Base-by-base conservation (phyloP, 1,140 invertebrate species). In the Eumeta japonica region DNA sequence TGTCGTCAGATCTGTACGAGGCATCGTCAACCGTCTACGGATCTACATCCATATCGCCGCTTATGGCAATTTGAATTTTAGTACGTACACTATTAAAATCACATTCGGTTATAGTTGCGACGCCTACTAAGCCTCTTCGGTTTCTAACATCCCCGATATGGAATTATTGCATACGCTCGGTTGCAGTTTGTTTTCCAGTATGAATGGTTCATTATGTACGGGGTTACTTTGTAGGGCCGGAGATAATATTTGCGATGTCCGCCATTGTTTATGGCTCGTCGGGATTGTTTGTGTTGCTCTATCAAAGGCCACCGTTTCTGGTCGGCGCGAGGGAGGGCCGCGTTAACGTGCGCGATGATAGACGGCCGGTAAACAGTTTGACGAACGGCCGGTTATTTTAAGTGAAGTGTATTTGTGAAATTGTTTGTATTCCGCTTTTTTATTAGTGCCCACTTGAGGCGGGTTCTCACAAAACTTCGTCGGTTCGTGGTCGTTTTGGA, bases 141-240 rank as follows among this genome's bases (percentile, higher is more conserved):
- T 13, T 41, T 47, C 48, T 50, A 46, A 34, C 35, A 31, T 27
- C 36, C 29, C 31, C 36, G 43, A 58, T 55, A 55, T 60, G 47
- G 63, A 70, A 74, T 74, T 74, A 74, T 74, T 74, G 67, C 66
- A 64, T 74, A 74, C 70, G 70, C 65, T 70, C 68, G 70, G 66
- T 61, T 57, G 70, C 58, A 70, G 60, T 67, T 62, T 74, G 70
- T 72, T 74, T 74, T 66, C 53, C 50, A 66, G 63, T 52, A 70
- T 74, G 66, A 71, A 74, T 74, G 70, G 66, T 66, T 74, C 66
- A 64, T 74, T 72, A 74, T 74, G 55, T 53, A 58, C 55, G 52
- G 65, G 66, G 62, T 64, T 63, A 66, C 57, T 62, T 59, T 55
- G 63, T n/a, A n/a, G 61, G 60, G 52, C 49, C 47, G 45, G 52